Evolutionary conservation across 2,113 vertebrate species (phyloP).

Genomic region (Anarrhichthys ocellatus): DNA sequence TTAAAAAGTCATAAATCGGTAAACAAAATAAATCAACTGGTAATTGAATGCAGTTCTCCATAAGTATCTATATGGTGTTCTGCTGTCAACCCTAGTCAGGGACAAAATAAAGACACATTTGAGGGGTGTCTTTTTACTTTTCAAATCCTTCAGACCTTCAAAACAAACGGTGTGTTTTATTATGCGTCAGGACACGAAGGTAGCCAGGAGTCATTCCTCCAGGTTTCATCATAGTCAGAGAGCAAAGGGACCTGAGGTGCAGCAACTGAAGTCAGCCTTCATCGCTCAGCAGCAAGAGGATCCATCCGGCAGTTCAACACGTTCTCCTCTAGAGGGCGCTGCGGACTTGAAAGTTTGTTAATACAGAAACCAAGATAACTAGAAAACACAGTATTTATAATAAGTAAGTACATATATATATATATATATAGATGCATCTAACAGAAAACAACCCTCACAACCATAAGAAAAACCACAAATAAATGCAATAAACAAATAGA

Average conservation of each 20-base stretch:
- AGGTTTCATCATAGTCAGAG: not conserved
- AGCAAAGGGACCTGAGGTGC: not conserved
- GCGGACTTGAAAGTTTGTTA: conserved; percentile 2
- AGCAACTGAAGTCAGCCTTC: not conserved
- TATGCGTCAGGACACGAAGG: too few relatives aligned
- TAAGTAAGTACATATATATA: not conserved
- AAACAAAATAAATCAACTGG: not conserved
- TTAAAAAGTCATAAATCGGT: not conserved
- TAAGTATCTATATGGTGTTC: not conserved
- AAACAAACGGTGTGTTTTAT: too few relatives aligned
- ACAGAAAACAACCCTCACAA: not conserved
- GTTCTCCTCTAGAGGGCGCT: conserved; percentile 21
- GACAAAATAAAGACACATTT: not conserved
- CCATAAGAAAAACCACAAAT: not conserved
- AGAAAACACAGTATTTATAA: not conserved
- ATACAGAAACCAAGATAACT: not conserved
- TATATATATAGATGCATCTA: not conserved
- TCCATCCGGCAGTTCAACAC: not conserved
- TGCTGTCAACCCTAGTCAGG: not conserved
- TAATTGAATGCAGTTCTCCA: not conserved
- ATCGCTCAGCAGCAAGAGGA: not conserved
- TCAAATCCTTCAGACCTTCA: not conserved
- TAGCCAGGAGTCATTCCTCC: too few relatives aligned
- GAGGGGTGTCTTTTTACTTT: not conserved
- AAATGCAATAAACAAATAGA: not conserved